Evolutionary conservation across 1,140 invertebrate species (phyloP), one percentile per base, ranked within the genome.

Genomic region (Aricia agestis): DNA sequence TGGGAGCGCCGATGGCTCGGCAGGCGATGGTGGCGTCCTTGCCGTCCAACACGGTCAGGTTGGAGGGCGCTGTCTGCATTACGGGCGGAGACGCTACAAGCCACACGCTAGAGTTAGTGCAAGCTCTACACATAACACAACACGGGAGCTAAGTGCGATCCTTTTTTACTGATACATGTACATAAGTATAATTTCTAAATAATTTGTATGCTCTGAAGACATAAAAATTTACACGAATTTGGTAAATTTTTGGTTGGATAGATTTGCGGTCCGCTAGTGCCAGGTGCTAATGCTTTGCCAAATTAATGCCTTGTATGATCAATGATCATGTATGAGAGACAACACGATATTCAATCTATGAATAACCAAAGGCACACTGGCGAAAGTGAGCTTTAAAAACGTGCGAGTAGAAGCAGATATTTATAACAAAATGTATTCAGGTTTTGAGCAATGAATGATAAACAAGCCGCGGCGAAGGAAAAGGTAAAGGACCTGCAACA

Each of bases 1-100:
- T 94, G 15, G 98, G 98, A 1, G 98, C 97, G 52, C 98, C 98
- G 36, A 95, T 94, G 11, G 97, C 97, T 78, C 96, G 93, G 89
- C 98, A 99, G 18, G 92, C 94, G 69, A 99, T 93, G 18, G 96
- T 96, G 45, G 96, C 97, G 92, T 98, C 97, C 89, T 97, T 97
- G 18, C 97, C 97, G 90, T 98, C 98, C 72, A 98, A 90, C 71
- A 98, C 95, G 2, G 97, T 98, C 17, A 95, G 87, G 93, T 99
- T 98, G 83, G 95, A 92, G 2, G 98, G 98, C 57, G 95, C 93
- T 31, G 92, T 92, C 87, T 96, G 95, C 94, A 98, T 95, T 70
- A 97, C 93, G 1, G 97, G 97, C 73, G 94, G 94, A 65, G 97
- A 96, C 52, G 96, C 97, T 98, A 90, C 86, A 91, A 91, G 87